Conservation (phyloP, 2,113 vertebrate genomes). For the Aldabrachelys gigantea region DNA sequence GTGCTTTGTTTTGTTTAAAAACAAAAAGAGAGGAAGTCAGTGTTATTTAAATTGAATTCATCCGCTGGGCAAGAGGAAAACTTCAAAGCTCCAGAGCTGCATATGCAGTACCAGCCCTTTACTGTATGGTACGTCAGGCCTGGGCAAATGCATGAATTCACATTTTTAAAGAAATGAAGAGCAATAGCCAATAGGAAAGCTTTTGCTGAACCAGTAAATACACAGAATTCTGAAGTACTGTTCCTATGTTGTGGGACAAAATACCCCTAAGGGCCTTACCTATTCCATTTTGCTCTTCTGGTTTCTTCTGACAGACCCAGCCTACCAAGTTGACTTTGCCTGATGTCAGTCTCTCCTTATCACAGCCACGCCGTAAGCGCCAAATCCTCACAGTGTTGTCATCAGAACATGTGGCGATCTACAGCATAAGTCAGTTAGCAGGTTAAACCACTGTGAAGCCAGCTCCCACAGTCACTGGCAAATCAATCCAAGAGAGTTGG, state of each 20-base stretch:
- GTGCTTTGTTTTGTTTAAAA: neutral
- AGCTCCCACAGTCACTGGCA: neutral
- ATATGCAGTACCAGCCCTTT: neutral
- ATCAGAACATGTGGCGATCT: constrained; percentile 98
- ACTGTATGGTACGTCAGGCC: neutral
- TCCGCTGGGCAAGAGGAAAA: neutral
- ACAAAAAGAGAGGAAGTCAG: neutral
- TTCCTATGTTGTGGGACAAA: neutral
- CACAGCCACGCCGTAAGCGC: constrained; percentile 81
- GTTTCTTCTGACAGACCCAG: constrained; percentile 83
- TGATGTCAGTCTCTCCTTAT: constrained; percentile 67
- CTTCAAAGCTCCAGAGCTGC: neutral
- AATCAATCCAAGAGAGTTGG: neutral
- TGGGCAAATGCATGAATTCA: neutral
- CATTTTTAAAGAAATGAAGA: neutral
- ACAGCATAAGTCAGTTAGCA: neutral
- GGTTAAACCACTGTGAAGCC: neutral
- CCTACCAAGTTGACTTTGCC: constrained; percentile 83
- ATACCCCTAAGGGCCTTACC: constrained; percentile 59
- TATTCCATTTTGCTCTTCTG: constrained; percentile 43
- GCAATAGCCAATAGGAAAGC: neutral
- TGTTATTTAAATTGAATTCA: neutral
- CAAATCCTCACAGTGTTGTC: constrained; percentile 95
- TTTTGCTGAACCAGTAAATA: neutral
- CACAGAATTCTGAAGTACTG: neutral